Conservation (phyloP, 2,113 vertebrate genomes). For the Oryzias javanicus region DNA sequence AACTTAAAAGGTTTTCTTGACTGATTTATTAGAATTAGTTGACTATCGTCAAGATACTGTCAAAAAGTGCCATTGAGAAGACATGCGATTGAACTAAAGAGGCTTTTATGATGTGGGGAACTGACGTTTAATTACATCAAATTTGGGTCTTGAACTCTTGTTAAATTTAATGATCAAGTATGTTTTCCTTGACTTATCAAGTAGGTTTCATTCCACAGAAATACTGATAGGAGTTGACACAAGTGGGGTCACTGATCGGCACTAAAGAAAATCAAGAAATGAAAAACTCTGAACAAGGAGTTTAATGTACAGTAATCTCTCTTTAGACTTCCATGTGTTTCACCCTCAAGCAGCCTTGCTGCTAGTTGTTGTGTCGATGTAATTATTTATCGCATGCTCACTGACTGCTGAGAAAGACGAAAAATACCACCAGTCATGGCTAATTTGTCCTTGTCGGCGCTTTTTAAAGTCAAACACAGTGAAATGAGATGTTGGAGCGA, state of each 20-base stretch:
- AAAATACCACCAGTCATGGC: slow-evolving; percentile 10
- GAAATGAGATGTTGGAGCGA: slow-evolving; percentile 28
- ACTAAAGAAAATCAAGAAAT: not conserved
- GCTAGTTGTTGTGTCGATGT: slow-evolving; percentile 11
- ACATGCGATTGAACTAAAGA: slow-evolving; percentile 27
- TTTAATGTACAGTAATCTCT: slow-evolving; percentile 26
- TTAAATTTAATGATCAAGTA: no score
- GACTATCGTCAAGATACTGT: slow-evolving; percentile 18
- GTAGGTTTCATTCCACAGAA: no score
- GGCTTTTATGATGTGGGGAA: slow-evolving; percentile 38
- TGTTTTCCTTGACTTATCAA: no score
- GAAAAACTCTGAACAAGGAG: no score
- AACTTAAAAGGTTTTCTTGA: slow-evolving; percentile 14
- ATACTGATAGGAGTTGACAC: no score
- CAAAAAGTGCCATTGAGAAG: slow-evolving; percentile 35
- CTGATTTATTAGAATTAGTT: slow-evolving; percentile 23
- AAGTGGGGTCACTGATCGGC: no score
- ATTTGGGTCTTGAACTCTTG: slow-evolving; percentile 35
- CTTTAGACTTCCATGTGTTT: slow-evolving; percentile 8
- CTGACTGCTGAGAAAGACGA: not conserved
- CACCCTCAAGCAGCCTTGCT: slow-evolving; percentile 22
- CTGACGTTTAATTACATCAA: slow-evolving; percentile 45
- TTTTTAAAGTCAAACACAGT: slow-evolving; percentile 35
- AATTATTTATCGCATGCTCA: slow-evolving; percentile 7
- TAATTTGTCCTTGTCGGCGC: slow-evolving; percentile 14